Base-by-base conservation (phyloP, 2,113 vertebrate genomes). In the Phaethornis superciliosus region DNA sequence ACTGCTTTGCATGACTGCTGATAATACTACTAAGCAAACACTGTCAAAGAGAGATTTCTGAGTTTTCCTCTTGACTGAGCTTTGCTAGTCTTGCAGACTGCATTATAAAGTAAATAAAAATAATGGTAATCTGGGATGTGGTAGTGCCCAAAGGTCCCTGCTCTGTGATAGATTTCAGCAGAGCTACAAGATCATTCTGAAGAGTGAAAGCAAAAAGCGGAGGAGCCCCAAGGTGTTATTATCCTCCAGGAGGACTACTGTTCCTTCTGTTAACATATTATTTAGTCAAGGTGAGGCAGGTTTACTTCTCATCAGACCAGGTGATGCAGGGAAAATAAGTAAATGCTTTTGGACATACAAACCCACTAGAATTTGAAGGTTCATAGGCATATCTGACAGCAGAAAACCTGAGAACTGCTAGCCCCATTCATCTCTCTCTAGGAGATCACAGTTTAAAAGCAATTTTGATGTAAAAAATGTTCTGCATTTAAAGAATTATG, bases 1-100 rank as follows among this genome's bases (percentile, higher is more conserved):
- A 19, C 28, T 93, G 52, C 44, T 95, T 95, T 95, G 88, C 85
- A 85, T 94, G 88, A 68, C 58, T 86, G n/a, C 44, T 88, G 85
- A 90, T 90, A 81, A 59, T 64, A 59, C 55, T 76, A 51, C 23
- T 55, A 70, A 81, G 71, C 30, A 88, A 88, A 75, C 22, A 33
- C 28, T 54, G 40, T 81, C 56, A 74, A 76, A 77, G 69, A 86
- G 28, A 28, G 13, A 15, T 69, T 88, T 91, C 69, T 89, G n/a
- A 81, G 18, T 90, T 95, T 89, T 92, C 52, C 84, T 93, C 84
- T 88, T 86, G 40, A 49, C 30, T 63, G 63, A 77, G 30, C 30
- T 90, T 74, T 78, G n/a, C 54, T 83, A 28, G n/a, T 75, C 79
- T 75, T 90, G 52, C 33, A 83, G 47, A 10, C 51, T 75, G 71